phyloP scores from a whole-genome alignment of 2,888 invertebrate species.

The Microplitis deprimator region DNA sequence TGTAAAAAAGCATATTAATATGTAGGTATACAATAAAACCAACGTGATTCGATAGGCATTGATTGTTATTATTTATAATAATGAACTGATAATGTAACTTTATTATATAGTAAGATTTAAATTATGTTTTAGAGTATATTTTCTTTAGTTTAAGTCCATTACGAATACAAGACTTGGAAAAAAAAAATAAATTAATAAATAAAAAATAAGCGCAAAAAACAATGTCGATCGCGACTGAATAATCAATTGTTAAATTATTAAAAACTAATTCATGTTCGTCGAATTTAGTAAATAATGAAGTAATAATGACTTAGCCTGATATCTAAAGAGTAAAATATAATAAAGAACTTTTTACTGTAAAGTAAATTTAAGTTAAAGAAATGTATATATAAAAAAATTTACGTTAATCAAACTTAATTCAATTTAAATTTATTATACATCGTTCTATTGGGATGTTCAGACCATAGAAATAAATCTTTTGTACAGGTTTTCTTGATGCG shows the following conservation, averaged over 20 bases:
- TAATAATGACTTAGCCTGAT: slow-evolving; percentile 21
- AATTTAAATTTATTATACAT: slow-evolving; percentile 49
- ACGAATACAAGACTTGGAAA: slow-evolving; percentile 55
- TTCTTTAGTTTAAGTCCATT: slow-evolving; percentile 66
- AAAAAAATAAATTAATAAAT: too few relatives aligned
- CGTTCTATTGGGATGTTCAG: not conserved
- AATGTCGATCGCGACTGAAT: slow-evolving; percentile 4
- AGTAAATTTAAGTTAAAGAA: slow-evolving; percentile 12
- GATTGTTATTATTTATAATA: slow-evolving; percentile 44
- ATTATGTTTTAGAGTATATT: slow-evolving; percentile 56
- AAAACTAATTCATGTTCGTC: slow-evolving; percentile 29
- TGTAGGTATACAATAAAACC: slow-evolving; percentile 24
- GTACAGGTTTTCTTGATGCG: slow-evolving; percentile 60
- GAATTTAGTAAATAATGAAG: slow-evolving; percentile 19
- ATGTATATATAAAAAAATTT: slow-evolving; percentile 50
- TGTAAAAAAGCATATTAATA: not conserved
- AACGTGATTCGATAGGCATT: slow-evolving; percentile 41
- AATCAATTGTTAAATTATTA: slow-evolving; percentile 33
- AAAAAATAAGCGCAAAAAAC: slow-evolving; percentile 25
- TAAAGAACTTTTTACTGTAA: not conserved
- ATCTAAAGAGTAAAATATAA: slow-evolving; percentile 7
- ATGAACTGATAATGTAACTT: slow-evolving; percentile 56
- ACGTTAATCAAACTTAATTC: slow-evolving; percentile 65
- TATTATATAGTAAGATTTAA: slow-evolving; percentile 68
- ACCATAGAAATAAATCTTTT: slow-evolving; percentile 49